These are phyloP conservation scores for Bos javanicus DNA, from an alignment of 2,113 vertebrate genomes.

Conservation along the genomic window DNA sequence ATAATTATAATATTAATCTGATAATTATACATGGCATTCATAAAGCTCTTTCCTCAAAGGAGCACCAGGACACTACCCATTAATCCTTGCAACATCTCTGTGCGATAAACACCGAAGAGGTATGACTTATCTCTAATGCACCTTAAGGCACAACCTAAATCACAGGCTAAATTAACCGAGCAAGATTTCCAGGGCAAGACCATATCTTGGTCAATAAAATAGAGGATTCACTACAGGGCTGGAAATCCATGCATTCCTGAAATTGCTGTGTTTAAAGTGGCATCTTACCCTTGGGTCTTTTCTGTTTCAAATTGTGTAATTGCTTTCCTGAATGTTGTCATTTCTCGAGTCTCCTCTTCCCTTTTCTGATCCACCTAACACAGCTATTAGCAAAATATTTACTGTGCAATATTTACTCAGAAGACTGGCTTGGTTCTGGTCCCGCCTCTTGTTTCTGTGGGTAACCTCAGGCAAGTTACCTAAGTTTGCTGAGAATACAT, in stretches of 20 bases:
- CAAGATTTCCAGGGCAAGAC: not conserved
- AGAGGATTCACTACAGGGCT: not conserved
- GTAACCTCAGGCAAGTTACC: not conserved
- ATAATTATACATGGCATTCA: constrained; percentile 2
- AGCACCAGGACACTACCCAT: not conserved
- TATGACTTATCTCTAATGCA: constrained; percentile 26
- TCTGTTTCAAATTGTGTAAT: constrained; percentile 30
- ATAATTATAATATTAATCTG: constrained; percentile 12
- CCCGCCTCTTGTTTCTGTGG: not conserved
- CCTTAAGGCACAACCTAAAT: not conserved
- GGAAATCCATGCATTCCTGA: not conserved
- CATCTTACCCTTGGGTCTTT: not conserved
- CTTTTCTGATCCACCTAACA: not conserved
- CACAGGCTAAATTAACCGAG: constrained; percentile 5
- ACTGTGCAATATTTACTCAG: not conserved
- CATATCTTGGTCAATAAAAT: not conserved
- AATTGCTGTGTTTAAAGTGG: not conserved
- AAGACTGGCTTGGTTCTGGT: not conserved
- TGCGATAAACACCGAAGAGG: not conserved
- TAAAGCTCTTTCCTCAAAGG: constrained; percentile 19
- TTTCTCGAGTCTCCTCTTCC: not conserved
- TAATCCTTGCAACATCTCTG: constrained; percentile 13
- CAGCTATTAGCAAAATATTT: not conserved
- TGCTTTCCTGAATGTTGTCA: constrained; percentile 28
- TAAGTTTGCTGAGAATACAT: not conserved